These are phyloP conservation scores for Dryocosmus kuriphilus DNA, from an alignment of 2,888 invertebrate species.

Conservation along the genomic window DNA sequence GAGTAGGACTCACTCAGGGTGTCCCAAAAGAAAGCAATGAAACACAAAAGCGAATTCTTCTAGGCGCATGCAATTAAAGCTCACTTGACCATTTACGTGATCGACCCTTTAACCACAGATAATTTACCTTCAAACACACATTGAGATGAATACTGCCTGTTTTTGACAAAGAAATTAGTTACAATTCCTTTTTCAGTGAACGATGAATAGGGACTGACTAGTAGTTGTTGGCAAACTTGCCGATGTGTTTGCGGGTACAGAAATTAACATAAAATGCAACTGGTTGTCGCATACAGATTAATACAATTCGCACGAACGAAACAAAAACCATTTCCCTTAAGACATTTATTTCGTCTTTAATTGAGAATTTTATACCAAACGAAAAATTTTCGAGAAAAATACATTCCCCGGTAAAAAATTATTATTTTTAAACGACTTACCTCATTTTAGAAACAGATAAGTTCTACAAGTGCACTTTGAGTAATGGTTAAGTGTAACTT, in stretches of 20 bases:
- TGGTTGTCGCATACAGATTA: neutral
- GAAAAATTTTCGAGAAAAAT: slow-evolving; percentile 11
- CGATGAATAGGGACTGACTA: slow-evolving; percentile 74
- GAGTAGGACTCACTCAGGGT: slow-evolving; percentile 22
- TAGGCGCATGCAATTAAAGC: slow-evolving; percentile 74
- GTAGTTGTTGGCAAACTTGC: slow-evolving; percentile 72
- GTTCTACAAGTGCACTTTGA: slow-evolving; percentile 24
- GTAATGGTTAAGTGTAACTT: neutral
- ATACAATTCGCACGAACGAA: neutral
- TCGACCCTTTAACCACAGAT: slow-evolving; percentile 56
- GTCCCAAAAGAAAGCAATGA: slow-evolving; percentile 59
- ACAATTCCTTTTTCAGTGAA: slow-evolving; percentile 43
- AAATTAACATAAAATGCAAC: slow-evolving; percentile 21
- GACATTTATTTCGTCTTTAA: neutral
- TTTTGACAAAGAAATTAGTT: slow-evolving; percentile 45
- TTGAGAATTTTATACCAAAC: neutral
- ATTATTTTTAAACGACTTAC: slow-evolving; percentile 32
- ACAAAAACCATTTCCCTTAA: slow-evolving; percentile 22
- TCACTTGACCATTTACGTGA: slow-evolving; percentile 51
- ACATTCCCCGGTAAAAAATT: neutral
- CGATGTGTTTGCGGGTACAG: slow-evolving; percentile 24
- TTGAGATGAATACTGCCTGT: slow-evolving; percentile 16
- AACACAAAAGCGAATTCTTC: slow-evolving; percentile 70
- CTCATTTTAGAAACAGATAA: slow-evolving; percentile 5
- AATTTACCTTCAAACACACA: slow-evolving; percentile 31